Conservation (phyloP, 2,113 vertebrate species). For the Aspiorhynchus laticeps region DNA sequence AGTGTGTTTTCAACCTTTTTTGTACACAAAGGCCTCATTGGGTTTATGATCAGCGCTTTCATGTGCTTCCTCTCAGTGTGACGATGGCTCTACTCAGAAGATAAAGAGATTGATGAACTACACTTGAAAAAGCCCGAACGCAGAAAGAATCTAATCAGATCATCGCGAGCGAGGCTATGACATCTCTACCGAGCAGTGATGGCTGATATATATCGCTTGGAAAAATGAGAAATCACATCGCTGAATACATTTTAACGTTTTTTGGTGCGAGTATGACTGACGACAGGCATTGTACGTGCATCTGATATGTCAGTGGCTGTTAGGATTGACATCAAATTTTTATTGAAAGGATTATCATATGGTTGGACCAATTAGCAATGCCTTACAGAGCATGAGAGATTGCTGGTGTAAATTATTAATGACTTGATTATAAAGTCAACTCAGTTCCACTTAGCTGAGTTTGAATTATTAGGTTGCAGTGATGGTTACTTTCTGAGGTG, state of each 20-base stretch:
- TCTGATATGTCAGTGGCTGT: background rate
- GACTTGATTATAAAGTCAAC: background rate
- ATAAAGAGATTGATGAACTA: slow-evolving; percentile 98
- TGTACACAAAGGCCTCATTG: slow-evolving; percentile 68
- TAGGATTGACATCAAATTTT: background rate
- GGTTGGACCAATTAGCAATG: slow-evolving; percentile 17
- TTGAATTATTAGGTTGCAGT: background rate
- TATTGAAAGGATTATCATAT: slow-evolving; percentile 21
- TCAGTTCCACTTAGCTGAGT: background rate
- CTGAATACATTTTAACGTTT: background rate
- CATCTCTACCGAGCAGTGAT: slow-evolving; percentile 59
- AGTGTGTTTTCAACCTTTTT: slow-evolving; percentile 14
- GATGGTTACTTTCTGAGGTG: no score
- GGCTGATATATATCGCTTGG: slow-evolving; percentile 44
- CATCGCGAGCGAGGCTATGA: slow-evolving; percentile 63
- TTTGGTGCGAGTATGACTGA: background rate
- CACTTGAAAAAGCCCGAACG: slow-evolving; percentile 88
- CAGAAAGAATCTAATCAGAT: slow-evolving; percentile 78
- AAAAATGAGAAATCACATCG: slow-evolving; percentile 2
- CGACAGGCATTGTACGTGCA: background rate
- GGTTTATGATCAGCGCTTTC: slow-evolving; percentile 86
- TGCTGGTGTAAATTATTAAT: slow-evolving; percentile 47
- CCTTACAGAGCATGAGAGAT: slow-evolving; percentile 25
- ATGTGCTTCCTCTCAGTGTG: slow-evolving; percentile 92
- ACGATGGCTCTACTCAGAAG: slow-evolving; percentile 89